Percentiles rank a stretch among this genome's conserved stretches.
These are phyloP conservation scores for Coluber constrictor DNA, from an alignment of 2,797 vertebrate genomes.

Conservation along the genomic window DNA sequence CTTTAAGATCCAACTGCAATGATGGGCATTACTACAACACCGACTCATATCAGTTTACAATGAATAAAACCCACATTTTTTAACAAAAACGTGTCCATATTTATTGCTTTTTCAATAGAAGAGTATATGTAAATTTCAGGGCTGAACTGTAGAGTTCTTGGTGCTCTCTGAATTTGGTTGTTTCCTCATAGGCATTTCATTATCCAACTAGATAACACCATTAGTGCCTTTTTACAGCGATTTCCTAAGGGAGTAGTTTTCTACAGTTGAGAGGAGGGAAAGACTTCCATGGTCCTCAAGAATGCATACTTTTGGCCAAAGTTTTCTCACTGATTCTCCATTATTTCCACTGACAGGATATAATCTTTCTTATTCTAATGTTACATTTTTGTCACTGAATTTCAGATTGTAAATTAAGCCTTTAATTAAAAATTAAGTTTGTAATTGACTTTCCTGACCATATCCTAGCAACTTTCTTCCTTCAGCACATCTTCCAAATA, in stretches of 20 bases:
- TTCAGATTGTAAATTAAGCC: too few relatives aligned
- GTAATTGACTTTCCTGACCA: neutral
- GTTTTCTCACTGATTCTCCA: neutral
- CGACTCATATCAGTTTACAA: neutral
- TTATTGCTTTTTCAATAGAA: neutral
- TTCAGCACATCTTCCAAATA: neutral
- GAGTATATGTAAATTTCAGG: neutral
- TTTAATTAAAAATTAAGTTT: neutral
- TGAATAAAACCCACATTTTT: neutral
- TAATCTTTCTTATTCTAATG: conserved; percentile 19
- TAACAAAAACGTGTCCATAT: neutral
- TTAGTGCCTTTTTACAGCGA: neutral
- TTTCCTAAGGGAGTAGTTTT: neutral
- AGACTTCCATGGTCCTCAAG: neutral
- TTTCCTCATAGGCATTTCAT: neutral
- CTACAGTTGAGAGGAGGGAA: neutral
- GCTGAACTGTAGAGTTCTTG: neutral
- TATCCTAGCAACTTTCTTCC: neutral
- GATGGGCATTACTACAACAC: neutral
- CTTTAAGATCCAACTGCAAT: neutral
- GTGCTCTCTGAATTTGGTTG: neutral
- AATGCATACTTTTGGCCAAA: neutral
- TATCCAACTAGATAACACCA: neutral
- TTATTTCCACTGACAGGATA: conserved; percentile 19
- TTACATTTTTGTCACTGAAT: neutral